Evolutionary conservation across 2,797 vertebrate genomes (phyloP).

Genomic region (Acipenser oxyrinchus): DNA sequence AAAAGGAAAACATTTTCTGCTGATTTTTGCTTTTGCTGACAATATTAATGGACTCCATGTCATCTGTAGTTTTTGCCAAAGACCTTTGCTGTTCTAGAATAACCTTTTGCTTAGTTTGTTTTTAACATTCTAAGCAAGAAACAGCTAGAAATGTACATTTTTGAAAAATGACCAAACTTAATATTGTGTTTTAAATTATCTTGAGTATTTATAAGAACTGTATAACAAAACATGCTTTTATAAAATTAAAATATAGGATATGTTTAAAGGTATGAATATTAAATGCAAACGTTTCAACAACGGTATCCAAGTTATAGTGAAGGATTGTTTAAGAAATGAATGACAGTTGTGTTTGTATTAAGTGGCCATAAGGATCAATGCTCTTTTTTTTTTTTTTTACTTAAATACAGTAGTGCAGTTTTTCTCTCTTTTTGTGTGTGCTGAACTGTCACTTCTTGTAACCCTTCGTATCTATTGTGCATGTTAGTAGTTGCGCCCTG

Average conservation of each 20-base stretch:
- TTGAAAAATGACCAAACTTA: constrained; percentile 44
- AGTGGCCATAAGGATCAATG: constrained; percentile 54
- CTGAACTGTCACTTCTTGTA: constrained; percentile 46
- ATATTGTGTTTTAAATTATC: constrained; percentile 52
- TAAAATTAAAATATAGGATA: constrained; percentile 3
- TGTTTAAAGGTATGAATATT: constrained; percentile 30
- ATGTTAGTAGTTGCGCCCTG: constrained; percentile 53
- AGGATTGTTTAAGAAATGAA: constrained; percentile 45
- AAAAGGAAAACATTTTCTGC: constrained; percentile 42
- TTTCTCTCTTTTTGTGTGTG: constrained; percentile 37
- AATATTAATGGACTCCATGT: constrained; percentile 40
- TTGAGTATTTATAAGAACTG: constrained; percentile 39
- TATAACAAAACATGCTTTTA: constrained; percentile 26
- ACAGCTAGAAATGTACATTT: constrained; percentile 32
- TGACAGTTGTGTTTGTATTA: constrained; percentile 46
- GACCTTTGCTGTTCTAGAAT: constrained; percentile 53
- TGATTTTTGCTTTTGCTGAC: constrained; percentile 37
- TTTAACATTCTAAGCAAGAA: constrained; percentile 33
- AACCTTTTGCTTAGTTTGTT: constrained; percentile 32
- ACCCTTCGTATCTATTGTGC: constrained; percentile 49
- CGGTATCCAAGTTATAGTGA: constrained; percentile 47
- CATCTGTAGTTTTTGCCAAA: constrained; percentile 70
- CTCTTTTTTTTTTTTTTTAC: constrained; percentile 22
- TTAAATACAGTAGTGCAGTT: constrained; percentile 22
- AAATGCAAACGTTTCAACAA: constrained; percentile 37